Evolutionary conservation across 2,888 invertebrate genomes (phyloP), one percentile per base, ranked within the genome.

Genomic region (Chloroclysta siterata): DNA sequence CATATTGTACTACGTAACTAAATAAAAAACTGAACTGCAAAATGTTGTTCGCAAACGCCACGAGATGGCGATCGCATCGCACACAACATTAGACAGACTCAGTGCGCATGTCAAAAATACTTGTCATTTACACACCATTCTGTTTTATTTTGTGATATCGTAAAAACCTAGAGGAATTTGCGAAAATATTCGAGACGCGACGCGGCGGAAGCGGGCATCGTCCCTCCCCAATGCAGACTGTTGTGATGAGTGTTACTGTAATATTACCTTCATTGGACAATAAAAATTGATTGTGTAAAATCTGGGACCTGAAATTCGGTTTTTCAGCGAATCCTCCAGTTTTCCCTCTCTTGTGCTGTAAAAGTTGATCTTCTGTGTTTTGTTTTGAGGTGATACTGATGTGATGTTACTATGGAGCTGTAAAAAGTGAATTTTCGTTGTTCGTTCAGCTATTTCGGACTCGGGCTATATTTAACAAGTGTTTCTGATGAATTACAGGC

Each of bases 81-180:
- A 54, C 3, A 56, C 71, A 65, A 73, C 76, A 53, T 61, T 75
- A 74, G 74, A 80, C 46, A 13, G n/a, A 42, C 77, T 78, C 75
- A 80, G 77, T 89, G 89, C 92, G 92, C 92, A 92, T 92, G 92
- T 91, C 92, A 90, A 87, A 89, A 89, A 78, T 85, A 87, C 79
- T 80, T 89, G 89, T 90, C 90, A 90, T 87, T 83, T 63, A 41
- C 79, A 82, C 81, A 82, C 86, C 87, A 84, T 88, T 90, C 88
- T 88, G 89, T 86, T 90, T 89, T 83, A 87, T 87, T 90, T 90
- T 83, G 87, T 85, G 87, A 84, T 84, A 84, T 83, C 78, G 79
- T 83, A 75, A 85, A 87, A 87, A 22, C 22, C 84, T 81, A 82
- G 85, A 83, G 82, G 85, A 88, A 81, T 85, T 88, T 79, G 86